Percentiles rank a stretch among this genome's conserved stretches.
Conservation (phyloP, 2,797 vertebrate genomes). For the Schizopygopsis malacanthus region DNA sequence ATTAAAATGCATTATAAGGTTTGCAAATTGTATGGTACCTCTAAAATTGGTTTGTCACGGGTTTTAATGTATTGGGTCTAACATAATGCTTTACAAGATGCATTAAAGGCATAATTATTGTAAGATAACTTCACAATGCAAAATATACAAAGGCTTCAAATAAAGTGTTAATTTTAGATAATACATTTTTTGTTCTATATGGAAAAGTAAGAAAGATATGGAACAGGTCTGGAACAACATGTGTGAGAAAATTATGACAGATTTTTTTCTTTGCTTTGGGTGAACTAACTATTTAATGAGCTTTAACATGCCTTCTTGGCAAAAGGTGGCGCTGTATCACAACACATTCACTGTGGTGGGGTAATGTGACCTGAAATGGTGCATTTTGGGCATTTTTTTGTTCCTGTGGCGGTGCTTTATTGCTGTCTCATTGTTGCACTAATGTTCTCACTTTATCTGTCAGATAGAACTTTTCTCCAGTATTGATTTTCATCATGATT, state of each 20-base stretch:
- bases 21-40: neutral
- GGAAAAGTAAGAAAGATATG: neutral
- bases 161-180: too few relatives aligned
- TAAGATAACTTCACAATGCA: too few relatives aligned
- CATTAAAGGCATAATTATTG: too few relatives aligned
- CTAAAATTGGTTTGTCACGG: neutral
- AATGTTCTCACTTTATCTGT: neutral
- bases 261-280: too few relatives aligned
- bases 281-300: neutral
- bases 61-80: neutral
- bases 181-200: neutral
- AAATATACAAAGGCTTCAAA: too few relatives aligned
- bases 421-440: neutral
- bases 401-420: neutral
- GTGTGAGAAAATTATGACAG: neutral
- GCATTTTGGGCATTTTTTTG: neutral
- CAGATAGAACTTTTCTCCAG: neutral
- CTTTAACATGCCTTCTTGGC: neutral
- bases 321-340: slow-evolving; percentile 8
- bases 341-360: neutral
- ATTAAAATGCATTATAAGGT: neutral
- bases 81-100: neutral
- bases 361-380: neutral
- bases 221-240: neutral
- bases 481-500: slow-evolving; percentile 15